Base-by-base conservation (phyloP, 2,888 invertebrate genomes). In the Cephus rjabovi region DNA sequence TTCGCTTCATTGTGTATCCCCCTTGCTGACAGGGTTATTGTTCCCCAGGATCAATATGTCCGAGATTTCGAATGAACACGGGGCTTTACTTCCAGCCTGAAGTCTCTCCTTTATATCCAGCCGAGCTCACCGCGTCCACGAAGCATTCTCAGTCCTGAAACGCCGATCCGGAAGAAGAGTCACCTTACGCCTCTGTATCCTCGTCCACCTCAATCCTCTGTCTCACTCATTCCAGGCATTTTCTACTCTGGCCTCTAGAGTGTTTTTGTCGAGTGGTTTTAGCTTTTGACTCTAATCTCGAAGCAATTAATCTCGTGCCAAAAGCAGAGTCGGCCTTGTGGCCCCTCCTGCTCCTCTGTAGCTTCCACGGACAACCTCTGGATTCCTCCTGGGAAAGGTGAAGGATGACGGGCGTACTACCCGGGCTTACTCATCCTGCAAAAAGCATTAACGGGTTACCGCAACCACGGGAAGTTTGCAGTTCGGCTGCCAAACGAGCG, bases 251-350 rank as follows among this genome's bases (percentile, higher is more conserved):
- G 56, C 56, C 56, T 23, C 56, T 1, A 23, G 56, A 56, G 56
- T 56, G 56, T 56, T 56, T 56, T 56, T 56, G 56, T 56, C 23
- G 1, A 56, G 23, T 34, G 71, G 83, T 81, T 83, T 83, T 80
- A 83, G 83, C 79, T 81, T 82, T 83, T 83, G 81, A 81, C 81
- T 83, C 82, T 82, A 83, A 83, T 84, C 83, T 82, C 76, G 77
- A 80, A 79, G 81, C 81, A 83, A 84, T 84, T 84, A 84, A 84
- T 84, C 84, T 83, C 81, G 78, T 81, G 83, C 83, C 83, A 84
- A 84, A 80, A 84, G 80, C 84, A 82, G 71, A 71, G 33, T 31
- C 71, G 71, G 31, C 12, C 71, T 31, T 71, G 3, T 9, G 12
- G 12, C 71, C 34, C 33, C 31, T 15, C 71, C 4, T 11, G 4